Evolutionary conservation across 2,888 invertebrate genomes (phyloP), one percentile per base, ranked within the genome.

Genomic region (Aporophyla nigra): DNA sequence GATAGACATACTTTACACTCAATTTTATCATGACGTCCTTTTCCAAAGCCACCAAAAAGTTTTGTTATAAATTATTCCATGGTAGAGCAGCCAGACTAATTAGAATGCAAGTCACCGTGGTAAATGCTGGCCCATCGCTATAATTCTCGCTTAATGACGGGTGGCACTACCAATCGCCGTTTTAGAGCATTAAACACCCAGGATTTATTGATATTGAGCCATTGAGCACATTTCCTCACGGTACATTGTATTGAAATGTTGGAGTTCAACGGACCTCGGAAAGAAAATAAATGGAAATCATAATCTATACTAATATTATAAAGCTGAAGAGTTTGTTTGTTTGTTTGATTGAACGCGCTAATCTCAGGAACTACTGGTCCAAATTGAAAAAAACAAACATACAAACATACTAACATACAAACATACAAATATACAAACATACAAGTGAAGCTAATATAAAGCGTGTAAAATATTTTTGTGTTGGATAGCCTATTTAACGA

Each of bases 101-200:
- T 84, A 83, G 78, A 83, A 83, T 83, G 83, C 83, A 83, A 84
- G 83, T 83, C 83, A 83, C 77, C 77, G 81, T 68, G 61, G 65
- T 84, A 77, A 84, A 83, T 81, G 81, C 56, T 74, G 68, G 81
- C 71, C 68, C 81, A 77, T 80, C 81, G 84, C 83, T 71, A 81
- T 83, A 84, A 83, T 84, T 83, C 84, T 81, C 78, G 71, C 73
- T 71, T 84, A 83, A 83, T 83, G 83, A 84, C 78, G 83, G 83
- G 84, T 83, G 83, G 83, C 71, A 81, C 74, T 83, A 81, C 83
- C 84, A 83, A 83, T 83, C 83, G 83, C 83, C 83, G 71, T 73
- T 83, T 81, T 81, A 81, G 73, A 69, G 78, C 83, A 81, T 83
- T 83, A 83, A 81, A 83, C 84, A 81, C 73, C 68, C 68, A 84